Evolutionary conservation across 2,113 vertebrate genomes (phyloP).

Genomic region (Cyanoramphus novaezelandiae): DNA sequence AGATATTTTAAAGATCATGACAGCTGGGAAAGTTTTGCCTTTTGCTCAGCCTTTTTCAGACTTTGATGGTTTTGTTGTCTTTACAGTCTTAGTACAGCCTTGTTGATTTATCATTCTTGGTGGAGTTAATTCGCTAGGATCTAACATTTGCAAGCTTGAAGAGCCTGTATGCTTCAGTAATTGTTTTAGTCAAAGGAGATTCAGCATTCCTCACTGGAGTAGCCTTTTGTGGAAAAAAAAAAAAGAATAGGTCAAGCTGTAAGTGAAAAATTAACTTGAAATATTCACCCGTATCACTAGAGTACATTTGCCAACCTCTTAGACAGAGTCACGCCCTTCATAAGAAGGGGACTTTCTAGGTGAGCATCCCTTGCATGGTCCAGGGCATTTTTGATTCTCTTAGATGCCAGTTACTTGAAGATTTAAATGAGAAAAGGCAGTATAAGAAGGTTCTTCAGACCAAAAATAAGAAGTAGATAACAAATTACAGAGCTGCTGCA

Average conservation of each 20-base stretch:
- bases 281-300: not conserved
- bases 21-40: not conserved
- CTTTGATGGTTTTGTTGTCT: not conserved
- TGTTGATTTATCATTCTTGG: not conserved
- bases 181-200: not conserved
- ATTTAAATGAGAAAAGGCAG: not conserved
- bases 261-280: not conserved
- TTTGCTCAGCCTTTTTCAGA: not conserved
- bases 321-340: not conserved
- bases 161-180: not conserved
- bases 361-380: not conserved
- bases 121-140: not conserved
- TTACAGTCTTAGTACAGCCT: not conserved
- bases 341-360: not conserved
- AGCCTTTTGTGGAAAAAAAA: not conserved
- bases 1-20: conserved; percentile 27
- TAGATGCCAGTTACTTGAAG: not conserved
- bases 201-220: not conserved
- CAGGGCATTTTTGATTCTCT: not conserved
- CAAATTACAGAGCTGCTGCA: not conserved
- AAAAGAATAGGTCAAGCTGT: not conserved
- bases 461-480: not conserved
- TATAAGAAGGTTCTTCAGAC: not conserved
- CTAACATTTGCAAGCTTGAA: not conserved
- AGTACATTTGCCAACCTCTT: not conserved